Percentiles rank a stretch among this genome's conserved stretches.
Conservation (phyloP, 2,888 invertebrate genomes). For the Morpho helenor region DNA sequence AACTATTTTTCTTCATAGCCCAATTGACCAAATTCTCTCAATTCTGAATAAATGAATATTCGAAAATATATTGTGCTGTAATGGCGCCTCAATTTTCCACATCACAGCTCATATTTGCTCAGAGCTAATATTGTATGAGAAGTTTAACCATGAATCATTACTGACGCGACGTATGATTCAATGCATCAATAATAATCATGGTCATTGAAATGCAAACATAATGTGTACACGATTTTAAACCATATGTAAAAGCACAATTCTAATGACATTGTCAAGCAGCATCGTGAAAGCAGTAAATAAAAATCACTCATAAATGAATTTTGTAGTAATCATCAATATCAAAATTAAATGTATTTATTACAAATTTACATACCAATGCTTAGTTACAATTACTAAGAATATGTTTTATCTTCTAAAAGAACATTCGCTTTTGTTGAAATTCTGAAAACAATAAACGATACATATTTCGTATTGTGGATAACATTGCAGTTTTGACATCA, state of each 20-base stretch:
- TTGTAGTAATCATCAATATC: background rate
- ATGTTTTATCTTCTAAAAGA: background rate
- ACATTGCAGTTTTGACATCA: constrained; percentile 3
- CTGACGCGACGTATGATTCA: constrained; percentile 12
- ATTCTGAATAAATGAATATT: background rate
- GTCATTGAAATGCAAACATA: constrained; percentile 7
- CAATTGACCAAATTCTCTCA: background rate
- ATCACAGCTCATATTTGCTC: background rate
- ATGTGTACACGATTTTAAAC: background rate
- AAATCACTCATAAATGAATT: constrained; percentile 2
- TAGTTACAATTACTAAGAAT: background rate
- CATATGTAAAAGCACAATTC: background rate
- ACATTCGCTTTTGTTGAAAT: background rate
- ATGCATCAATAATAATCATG: constrained; percentile 9
- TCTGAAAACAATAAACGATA: background rate
- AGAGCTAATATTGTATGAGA: background rate
- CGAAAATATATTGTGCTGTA: too few species aligned
- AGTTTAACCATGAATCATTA: constrained; percentile 12
- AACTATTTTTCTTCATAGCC: too few species aligned
- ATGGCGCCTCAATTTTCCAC: background rate
- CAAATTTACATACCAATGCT: background rate
- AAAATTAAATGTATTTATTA: background rate
- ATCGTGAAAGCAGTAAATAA: constrained; percentile 1
- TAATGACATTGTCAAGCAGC: background rate
- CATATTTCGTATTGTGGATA: background rate